These are phyloP conservation scores for Xylota segnis DNA, from an alignment of 2,888 invertebrate species.

Conservation along the genomic window DNA sequence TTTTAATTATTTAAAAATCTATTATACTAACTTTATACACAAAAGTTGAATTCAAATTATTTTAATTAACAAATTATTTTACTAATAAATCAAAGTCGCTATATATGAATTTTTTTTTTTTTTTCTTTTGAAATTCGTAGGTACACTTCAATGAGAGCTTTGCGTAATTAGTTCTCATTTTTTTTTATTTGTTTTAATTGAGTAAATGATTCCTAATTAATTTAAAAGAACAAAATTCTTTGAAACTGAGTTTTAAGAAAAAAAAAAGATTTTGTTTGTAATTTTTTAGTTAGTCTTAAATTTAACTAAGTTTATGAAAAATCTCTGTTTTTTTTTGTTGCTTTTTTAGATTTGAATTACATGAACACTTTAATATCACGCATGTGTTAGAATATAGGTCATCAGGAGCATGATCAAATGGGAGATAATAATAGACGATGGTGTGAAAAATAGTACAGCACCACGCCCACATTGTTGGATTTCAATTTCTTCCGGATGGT, in stretches of 20 bases:
- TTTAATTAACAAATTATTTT: constrained; percentile 17
- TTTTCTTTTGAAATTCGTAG: constrained; percentile 71
- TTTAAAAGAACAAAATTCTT: constrained; percentile 5
- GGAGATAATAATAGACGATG: constrained; percentile 80
- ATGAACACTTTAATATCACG: constrained; percentile 82
- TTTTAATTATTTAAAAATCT: constrained; percentile 34
- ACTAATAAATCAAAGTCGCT: constrained; percentile 28
- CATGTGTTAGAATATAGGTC: constrained; percentile 81
- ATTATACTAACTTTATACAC: constrained; percentile 51
- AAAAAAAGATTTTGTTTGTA: constrained; percentile 31
- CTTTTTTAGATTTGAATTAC: constrained; percentile 44
- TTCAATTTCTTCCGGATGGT: constrained; percentile 92
- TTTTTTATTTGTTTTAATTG: constrained; percentile 14
- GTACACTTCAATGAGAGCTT: constrained; percentile 69
- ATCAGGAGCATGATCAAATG: constrained; percentile 82
- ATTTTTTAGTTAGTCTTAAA: constrained; percentile 69
- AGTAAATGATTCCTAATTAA: constrained; percentile 23
- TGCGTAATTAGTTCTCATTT: constrained; percentile 12
- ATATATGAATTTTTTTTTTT: constrained; percentile 5
- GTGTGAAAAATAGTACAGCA: constrained; percentile 80
- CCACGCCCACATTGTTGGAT: constrained; percentile 84
- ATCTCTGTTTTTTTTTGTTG: constrained; percentile 6
- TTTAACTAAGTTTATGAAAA: constrained; percentile 61
- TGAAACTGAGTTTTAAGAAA: background rate
- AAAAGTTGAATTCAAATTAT: constrained; percentile 35